phyloP scores from a whole-genome alignment of 2,888 invertebrate species.

The Eristalis pertinax region DNA sequence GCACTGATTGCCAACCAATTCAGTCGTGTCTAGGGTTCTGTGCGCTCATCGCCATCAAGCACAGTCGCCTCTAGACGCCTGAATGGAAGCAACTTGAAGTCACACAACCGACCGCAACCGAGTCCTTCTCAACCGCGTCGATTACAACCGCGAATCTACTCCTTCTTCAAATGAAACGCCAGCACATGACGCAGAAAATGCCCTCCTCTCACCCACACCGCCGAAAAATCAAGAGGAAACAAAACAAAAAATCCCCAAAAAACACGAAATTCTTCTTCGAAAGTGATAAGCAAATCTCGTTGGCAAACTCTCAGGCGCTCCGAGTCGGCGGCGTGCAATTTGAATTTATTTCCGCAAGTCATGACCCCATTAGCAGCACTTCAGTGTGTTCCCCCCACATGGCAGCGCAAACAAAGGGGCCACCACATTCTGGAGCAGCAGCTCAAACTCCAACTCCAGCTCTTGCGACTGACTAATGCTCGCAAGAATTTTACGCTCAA shows the following conservation, averaged over 20 bases:
- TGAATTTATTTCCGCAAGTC: slow-evolving; percentile 61
- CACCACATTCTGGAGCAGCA: slow-evolving; percentile 32
- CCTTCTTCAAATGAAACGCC: too few relatives aligned
- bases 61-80: too few relatives aligned
- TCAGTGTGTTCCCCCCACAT: slow-evolving; percentile 54
- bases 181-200: too few relatives aligned
- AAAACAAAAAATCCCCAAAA: not conserved
- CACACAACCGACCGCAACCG: too few relatives aligned
- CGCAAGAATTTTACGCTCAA: slow-evolving; percentile 47
- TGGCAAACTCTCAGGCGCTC: not conserved
- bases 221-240: not conserved
- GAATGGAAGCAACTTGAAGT: too few relatives aligned
- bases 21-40: too few relatives aligned
- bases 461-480: slow-evolving; percentile 50
- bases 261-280: not conserved
- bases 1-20: too few relatives aligned
- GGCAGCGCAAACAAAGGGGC: slow-evolving; percentile 57
- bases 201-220: too few relatives aligned
- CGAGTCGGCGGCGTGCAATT: slow-evolving; percentile 35
- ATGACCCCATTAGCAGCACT: slow-evolving; percentile 61
- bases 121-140: too few relatives aligned
- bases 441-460: not conserved
- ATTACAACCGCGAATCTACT: too few relatives aligned
- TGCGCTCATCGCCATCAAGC: too few relatives aligned
- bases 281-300: not conserved